Base-by-base conservation (phyloP, 2,888 invertebrate genomes). In the Athalia cordata region DNA sequence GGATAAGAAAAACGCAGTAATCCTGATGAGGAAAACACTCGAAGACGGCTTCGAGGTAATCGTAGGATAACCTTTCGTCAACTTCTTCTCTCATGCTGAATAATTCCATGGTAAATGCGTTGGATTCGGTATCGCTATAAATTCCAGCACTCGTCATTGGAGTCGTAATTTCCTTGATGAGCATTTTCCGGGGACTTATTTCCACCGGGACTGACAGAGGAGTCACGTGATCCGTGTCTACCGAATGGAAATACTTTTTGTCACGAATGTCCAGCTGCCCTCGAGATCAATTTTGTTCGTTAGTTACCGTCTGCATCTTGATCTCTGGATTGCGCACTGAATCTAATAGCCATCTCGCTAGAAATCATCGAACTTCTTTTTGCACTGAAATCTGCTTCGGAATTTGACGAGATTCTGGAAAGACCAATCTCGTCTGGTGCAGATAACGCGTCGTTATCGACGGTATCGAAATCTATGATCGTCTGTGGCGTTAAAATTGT, bases 11-110 rank as follows among this genome's bases (percentile, higher is more conserved):
- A 11, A 93, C 87, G 85, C 94, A 93, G 83, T 94, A 95, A 67
- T 95, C 94, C 47, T 92, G 91, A 4, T 93, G 90, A 1, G 93
- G 93, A 89, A 93, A 94, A 61, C 93, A 91, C 84, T 94, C 93
- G 87, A 95, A 95, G 0, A 94, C 92, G 0, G 93, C 93, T 81
- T 93, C 92, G 11, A 95, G 88, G 70, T 95, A 91, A 81, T 93
- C 92, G 77, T 91, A 90, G 0, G 92, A 87, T 79, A 91, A 92
- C 89, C 92, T 87, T 83, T 92, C 92, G 80, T 93, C 93, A 80
- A 93, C 92, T 59, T 91, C 91, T 0, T 91, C 88, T 61, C 92
- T 89, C 83, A 93, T 91, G 3, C 93, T 93, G 79, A 93, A 93
- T 29, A 95, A 85, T 85, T 94, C 94, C 47, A 95, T 82, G 0